A percentile compares a stretch with the other conserved stretches of the same genome.
Evolutionary conservation across 2,888 invertebrate species (phyloP).

Genomic region (Lutraria lutraria): DNA sequence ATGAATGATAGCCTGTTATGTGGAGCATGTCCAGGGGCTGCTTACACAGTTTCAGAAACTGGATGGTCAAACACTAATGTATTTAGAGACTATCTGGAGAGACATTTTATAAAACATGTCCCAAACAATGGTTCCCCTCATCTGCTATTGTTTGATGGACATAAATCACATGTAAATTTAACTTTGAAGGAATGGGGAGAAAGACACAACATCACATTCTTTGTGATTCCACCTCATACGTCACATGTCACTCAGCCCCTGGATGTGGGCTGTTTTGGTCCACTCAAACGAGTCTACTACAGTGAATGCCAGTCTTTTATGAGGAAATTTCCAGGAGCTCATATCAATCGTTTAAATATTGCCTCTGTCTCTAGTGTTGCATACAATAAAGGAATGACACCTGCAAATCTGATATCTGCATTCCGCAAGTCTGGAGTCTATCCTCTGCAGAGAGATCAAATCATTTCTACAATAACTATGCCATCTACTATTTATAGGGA

Average conservation of each 20-base stretch:
- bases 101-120: constrained; percentile 49
- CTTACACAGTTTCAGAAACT: constrained; percentile 36
- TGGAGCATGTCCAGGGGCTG: constrained; percentile 42
- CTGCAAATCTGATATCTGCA: too few species aligned
- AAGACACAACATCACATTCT: constrained; percentile 32
- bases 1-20: constrained; percentile 21
- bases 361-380: too few species aligned
- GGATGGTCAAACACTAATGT: constrained; percentile 53
- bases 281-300: constrained; percentile 34
- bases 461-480: constrained; percentile 24
- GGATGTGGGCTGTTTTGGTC: constrained; percentile 56
- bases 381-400: too few species aligned
- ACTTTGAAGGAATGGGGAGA: constrained; percentile 38
- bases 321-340: constrained; percentile 20
- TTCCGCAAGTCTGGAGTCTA: constrained; percentile 44
- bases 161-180: constrained; percentile 52
- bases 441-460: constrained; percentile 26
- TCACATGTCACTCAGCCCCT: too few species aligned
- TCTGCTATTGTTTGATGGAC: constrained; percentile 53
- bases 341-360: constrained; percentile 35
- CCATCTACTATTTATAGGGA: constrained; percentile 56
- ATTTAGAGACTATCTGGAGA: constrained; percentile 42
- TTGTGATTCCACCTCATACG: too few species aligned
- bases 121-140: constrained; percentile 21
- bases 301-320: constrained; percentile 42